Evolutionary conservation across 2,888 invertebrate species (phyloP), one percentile per base, ranked within the genome.

Genomic region (Dryobota labecula): DNA sequence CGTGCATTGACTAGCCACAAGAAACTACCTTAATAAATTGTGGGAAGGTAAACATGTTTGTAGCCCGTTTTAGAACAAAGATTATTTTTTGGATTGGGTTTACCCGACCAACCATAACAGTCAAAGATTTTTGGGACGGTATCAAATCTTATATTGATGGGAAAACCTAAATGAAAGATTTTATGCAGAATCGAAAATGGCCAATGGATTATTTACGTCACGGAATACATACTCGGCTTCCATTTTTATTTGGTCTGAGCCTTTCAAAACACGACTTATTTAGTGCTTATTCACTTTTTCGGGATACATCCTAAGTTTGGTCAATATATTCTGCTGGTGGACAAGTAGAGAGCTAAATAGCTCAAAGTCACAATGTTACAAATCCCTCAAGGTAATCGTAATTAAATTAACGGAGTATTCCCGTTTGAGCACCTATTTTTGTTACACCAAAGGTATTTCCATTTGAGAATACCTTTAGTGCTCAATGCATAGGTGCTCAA

Each of bases 1-100:
- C 24, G 41, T 51, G 20, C 13, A 20, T 24, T 24, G 15, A 30
- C 15, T 13, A 20, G 24, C 47, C 7, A 30, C 27, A 66, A 66
- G 1, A 67, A 67, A 65, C 27, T 13, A 45, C 27, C 27, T 5
- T 27, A 15, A 3, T 53, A 2, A 11, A 9, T 53, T 18, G 18
- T 30, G 27, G 6, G 7, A 27, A 51, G 27, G 2, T 11, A 18
- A 33, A 36, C 3, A 8, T 36, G 36, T 43, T 43, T 24, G 36
- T 24, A 49, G 24, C 9, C 20, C 11, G 15, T 30, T 27, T 69
- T 36, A 43, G 33, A 70, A 20, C 15, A 9, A 15, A 24, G 15
- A 20, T 68, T 30, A 18, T 36, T 6, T 58, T 38, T 24, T 70
- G 18, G 3, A 1, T 53, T 74, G 51, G 65, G 65, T 53, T 71